These are phyloP conservation scores for Lindbergichthys nudifrons DNA, from an alignment of 2,797 vertebrate species.

Conservation along the genomic window DNA sequence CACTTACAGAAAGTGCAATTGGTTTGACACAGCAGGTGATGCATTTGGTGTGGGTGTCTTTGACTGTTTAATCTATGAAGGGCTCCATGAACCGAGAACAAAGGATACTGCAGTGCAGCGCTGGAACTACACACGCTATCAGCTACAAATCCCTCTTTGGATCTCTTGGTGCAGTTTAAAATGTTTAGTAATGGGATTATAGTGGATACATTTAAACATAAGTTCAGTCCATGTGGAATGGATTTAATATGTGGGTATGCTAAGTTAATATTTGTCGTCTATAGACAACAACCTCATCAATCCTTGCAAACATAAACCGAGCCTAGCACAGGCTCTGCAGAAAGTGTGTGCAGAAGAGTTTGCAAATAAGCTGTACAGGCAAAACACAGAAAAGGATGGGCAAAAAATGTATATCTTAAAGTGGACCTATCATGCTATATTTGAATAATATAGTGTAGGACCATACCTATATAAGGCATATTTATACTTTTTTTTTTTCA, in stretches of 20 bases:
- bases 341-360: conserved; percentile 10
- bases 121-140: conserved; percentile 20
- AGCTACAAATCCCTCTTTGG: conserved; percentile 41
- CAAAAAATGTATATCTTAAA: background rate
- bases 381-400: conserved; percentile 1
- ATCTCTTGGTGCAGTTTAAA: conserved; percentile 42
- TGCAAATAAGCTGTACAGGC: conserved; percentile 19
- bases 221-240: conserved; percentile 38
- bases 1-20: conserved; percentile 28
- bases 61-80: conserved; percentile 5
- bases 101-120: background rate
- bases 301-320: background rate
- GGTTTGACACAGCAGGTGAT: conserved; percentile 48
- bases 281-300: conserved; percentile 11
- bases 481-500: too few species aligned
- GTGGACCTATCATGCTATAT: too few species aligned
- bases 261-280: conserved; percentile 65
- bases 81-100: conserved; percentile 44
- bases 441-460: too few species aligned
- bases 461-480: too few species aligned
- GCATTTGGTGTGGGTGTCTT: conserved; percentile 19
- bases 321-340: background rate
- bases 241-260: conserved; percentile 65
- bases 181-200: conserved; percentile 48
- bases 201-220: conserved; percentile 45